Evolutionary conservation across 2,888 invertebrate genomes (phyloP), one percentile per base, ranked within the genome.

Genomic region (Therioaphis trifolii): DNA sequence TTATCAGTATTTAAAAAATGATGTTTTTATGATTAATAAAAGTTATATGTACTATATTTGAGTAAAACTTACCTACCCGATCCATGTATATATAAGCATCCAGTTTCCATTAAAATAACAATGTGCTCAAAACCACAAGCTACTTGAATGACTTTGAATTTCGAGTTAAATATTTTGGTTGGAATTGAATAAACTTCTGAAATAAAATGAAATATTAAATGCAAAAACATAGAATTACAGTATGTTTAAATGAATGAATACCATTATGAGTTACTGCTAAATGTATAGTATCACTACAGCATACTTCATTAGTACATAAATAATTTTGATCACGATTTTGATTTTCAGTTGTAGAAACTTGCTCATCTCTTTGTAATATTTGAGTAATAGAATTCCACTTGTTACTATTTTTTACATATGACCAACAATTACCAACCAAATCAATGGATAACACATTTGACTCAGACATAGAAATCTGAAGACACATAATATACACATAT

Each of bases 71-170:
- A 96, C 96, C 95, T 93, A 87, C 96, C 96, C 88, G 92, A 92
- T 63, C 97, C 97, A 92, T 93, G 95, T 4, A 93, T 92, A 87
- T 93, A 95, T n/a, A 97, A 91, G 87, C 91, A 91, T 0, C 96
- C 96, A 87, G 89, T 89, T 75, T 90, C 89, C 75, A 93, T 93
- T 11, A 96, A 89, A 75, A 95, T 87, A 15, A 96, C 87, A 55
- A 91, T 92, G 89, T 97, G 96, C 88, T 96, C 96, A 88, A 93
- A 92, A 0, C 97, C 97, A 89, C 94, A 93, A 77, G 91, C 90
- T 49, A 95, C 88, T 87, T 94, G 92, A 79, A 90, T 88, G 21
- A 93, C 91, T 87, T 90, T 91, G 18, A 91, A 89, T 85, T 91
- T 90, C 58, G 89, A 89, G 4, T 89, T 87, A 87, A 92, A 88